A percentile compares a stretch with the other conserved stretches of the same genome.
These are phyloP conservation scores for Cyphomyrus discorhynchus DNA, from an alignment of 2,113 vertebrate genomes.

Conservation along the genomic window DNA sequence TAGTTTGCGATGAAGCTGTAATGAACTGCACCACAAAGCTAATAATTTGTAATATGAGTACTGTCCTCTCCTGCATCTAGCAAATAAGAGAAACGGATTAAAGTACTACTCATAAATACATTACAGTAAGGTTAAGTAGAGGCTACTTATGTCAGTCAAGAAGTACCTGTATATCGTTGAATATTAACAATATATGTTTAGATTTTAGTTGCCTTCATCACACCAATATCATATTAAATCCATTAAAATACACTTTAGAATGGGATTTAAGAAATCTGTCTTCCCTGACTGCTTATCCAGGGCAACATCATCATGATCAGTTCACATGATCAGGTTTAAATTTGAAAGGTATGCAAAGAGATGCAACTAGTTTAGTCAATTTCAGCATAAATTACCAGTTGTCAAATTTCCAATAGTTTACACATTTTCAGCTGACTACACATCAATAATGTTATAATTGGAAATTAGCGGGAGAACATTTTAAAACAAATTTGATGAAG, in stretches of 20 bases:
- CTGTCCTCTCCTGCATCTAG: neutral
- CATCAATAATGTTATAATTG: neutral
- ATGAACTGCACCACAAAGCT: neutral
- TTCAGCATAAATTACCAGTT: neutral
- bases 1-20: neutral
- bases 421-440: neutral
- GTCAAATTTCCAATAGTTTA: neutral
- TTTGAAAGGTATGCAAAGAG: neutral
- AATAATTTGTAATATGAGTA: neutral
- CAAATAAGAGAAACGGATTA: neutral
- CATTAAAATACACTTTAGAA: neutral
- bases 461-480: too few species aligned
- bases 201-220: neutral
- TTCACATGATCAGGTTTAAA: neutral
- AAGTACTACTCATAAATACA: neutral
- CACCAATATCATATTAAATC: neutral
- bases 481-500: too few species aligned
- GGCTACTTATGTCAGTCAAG: neutral
- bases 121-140: neutral
- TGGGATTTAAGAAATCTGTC: neutral
- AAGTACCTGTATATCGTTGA: neutral
- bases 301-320: neutral
- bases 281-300: neutral
- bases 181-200: neutral
- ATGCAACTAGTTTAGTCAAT: neutral